Evolutionary conservation across 2,113 vertebrate genomes (phyloP), one percentile per base, ranked within the genome.

Genomic region (Syngnathus typhle): DNA sequence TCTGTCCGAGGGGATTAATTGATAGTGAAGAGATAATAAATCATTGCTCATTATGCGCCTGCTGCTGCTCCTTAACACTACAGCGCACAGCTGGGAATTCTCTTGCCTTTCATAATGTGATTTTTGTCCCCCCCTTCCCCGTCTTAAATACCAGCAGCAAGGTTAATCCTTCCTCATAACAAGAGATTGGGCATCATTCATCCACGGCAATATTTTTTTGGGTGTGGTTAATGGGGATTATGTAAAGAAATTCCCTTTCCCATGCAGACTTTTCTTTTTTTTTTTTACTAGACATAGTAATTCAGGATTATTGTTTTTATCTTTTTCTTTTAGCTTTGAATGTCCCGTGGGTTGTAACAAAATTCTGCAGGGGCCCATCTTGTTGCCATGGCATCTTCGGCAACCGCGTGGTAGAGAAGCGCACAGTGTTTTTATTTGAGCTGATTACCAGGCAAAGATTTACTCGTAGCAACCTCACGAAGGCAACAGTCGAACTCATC

Each of bases 1-100:
- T 81, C 81, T 78, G 82, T 84, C 83, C 82, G 39, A 64, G 68
- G 87, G 92, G 91, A 89, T 86, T 91, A 88, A 91, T 85, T 86
- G 89, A 70, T 83, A 82, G 82, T 89, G 83, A 87, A 78, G 21
- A 90, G 89, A 90, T 91, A 91, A 84, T 85, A 32, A 67, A 89
- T 79, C 81, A 83, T 84, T 78, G 77, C 89, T 90, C 89, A 91
- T 93, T 93, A 93, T 91, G 90, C 82, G 87, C 89, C 44, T 1
- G 64, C 68, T 73, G 79, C 84, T 84, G 56, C 38, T 87, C 85
- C 52, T 23, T 11, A 85, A 77, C 85, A 82, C 83, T 86, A 79
- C 84, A 68, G 88, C 87, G 62, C 85, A 79, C 83, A 68, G 89
- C 87, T 64, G 44, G 69, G 73, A 84, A 84, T 81, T 77, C 63